These are phyloP conservation scores for Silurus glanis DNA, from an alignment of 2,113 vertebrate species.

Conservation along the genomic window DNA sequence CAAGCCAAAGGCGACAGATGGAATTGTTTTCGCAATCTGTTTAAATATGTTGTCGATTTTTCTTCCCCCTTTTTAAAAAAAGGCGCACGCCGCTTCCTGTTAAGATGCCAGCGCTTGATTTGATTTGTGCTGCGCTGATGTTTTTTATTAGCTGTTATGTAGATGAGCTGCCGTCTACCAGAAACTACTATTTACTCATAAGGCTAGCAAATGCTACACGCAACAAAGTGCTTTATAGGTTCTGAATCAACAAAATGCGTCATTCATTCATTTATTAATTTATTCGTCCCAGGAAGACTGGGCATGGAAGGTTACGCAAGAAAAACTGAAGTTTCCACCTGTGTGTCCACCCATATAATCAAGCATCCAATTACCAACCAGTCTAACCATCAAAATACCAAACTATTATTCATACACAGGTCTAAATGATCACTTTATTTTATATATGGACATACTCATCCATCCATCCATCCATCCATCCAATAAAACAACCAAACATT, in stretches of 20 bases:
- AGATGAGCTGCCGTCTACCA: constrained; percentile 20
- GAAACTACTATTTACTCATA: background rate
- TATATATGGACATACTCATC: background rate
- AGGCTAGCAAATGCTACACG: background rate
- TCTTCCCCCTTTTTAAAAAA: constrained; percentile 68
- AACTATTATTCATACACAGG: background rate
- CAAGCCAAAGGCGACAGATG: constrained; percentile 77
- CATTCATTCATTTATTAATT: background rate
- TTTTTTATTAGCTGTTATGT: constrained; percentile 38
- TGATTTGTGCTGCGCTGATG: constrained; percentile 39
- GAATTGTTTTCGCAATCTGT: constrained; percentile 78
- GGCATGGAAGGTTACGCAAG: background rate
- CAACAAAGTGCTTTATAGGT: background rate
- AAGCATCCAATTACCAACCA: no score
- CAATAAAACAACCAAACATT: no score
- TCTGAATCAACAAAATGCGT: background rate
- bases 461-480: background rate
- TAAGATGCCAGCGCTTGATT: constrained; percentile 59
- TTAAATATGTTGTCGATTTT: constrained; percentile 77
- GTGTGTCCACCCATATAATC: background rate
- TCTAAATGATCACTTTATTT: no score
- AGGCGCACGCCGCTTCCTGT: constrained; percentile 54
- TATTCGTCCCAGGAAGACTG: background rate
- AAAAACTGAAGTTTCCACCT: background rate
- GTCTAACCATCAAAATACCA: no score